Evolutionary conservation across 2,113 vertebrate genomes (phyloP).

Genomic region (Ictidomys tridecemlineatus): DNA sequence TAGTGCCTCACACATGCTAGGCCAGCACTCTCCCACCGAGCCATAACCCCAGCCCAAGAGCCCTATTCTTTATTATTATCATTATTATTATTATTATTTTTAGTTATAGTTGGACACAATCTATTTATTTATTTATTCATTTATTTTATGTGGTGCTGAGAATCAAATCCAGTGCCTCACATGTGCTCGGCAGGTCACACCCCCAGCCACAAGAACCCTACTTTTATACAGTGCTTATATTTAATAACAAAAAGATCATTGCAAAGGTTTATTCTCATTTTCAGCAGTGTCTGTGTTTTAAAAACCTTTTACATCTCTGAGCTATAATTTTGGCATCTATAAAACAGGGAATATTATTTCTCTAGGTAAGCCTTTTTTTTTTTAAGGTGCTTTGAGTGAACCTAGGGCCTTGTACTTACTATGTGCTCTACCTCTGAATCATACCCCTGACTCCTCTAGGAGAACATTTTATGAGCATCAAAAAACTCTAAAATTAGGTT

Average conservation of each 20-base stretch:
- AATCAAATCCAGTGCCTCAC: background rate
- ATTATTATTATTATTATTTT: too few species aligned
- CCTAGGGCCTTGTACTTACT: background rate
- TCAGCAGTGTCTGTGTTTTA: background rate
- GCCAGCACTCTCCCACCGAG: too few species aligned
- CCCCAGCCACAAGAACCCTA: background rate
- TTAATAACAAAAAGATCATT: background rate
- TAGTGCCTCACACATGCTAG: too few species aligned
- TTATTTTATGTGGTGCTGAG: too few species aligned
- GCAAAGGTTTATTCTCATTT: slow-evolving; percentile 22
- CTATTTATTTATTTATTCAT: too few species aligned
- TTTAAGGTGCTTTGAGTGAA: background rate
- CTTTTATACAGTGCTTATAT: background rate
- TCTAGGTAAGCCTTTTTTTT: background rate
- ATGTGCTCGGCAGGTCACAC: background rate
- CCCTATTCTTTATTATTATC: too few species aligned
- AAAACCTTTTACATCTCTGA: background rate
- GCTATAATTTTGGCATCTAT: slow-evolving; percentile 24
- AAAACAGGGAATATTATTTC: slow-evolving; percentile 24
- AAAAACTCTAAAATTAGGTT: background rate
- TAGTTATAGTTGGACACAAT: too few species aligned
- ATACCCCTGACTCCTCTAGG: background rate
- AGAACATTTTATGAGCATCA: background rate
- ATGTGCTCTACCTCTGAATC: background rate
- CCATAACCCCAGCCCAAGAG: too few species aligned